Conservation (phyloP, 2,797 vertebrate genomes). For the Champsocephalus gunnari region DNA sequence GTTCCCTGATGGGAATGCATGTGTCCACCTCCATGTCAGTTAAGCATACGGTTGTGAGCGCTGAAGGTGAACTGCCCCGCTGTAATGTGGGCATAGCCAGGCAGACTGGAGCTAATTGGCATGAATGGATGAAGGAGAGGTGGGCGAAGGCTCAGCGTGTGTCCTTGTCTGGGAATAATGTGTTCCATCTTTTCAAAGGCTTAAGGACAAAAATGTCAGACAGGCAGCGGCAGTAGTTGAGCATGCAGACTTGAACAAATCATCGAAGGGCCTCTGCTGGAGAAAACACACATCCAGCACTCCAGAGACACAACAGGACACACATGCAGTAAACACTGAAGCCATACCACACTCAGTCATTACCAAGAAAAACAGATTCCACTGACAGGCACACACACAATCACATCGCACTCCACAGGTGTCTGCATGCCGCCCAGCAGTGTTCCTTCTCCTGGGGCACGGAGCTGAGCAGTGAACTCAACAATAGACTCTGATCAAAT, state of each 20-base stretch:
- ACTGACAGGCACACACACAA: conserved; percentile 21
- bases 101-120: conserved; percentile 63
- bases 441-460: conserved; percentile 1
- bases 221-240: conserved; percentile 40
- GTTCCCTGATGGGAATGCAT: background rate
- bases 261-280: conserved; percentile 39
- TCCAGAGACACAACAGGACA: conserved; percentile 49
- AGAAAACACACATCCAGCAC: conserved; percentile 39
- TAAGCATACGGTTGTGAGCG: conserved; percentile 12
- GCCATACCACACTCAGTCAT: conserved; percentile 22
- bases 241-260: conserved; percentile 31
- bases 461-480: conserved; percentile 5
- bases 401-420: conserved; percentile 52
- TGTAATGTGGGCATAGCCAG: conserved; percentile 39
- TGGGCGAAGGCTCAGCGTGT: conserved; percentile 61
- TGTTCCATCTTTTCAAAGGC: conserved; percentile 68
- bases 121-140: conserved; percentile 64
- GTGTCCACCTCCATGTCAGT: conserved; percentile 36
- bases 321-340: conserved; percentile 17
- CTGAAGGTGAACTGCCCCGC: conserved; percentile 48
- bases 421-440: conserved; percentile 42
- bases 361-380: conserved; percentile 45
- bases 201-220: conserved; percentile 58
- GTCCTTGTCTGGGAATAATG: conserved; percentile 71
- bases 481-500: conserved; percentile 35